Conservation (phyloP, 2,888 invertebrate species). For the Caenorhabditis sulstoni region DNA sequence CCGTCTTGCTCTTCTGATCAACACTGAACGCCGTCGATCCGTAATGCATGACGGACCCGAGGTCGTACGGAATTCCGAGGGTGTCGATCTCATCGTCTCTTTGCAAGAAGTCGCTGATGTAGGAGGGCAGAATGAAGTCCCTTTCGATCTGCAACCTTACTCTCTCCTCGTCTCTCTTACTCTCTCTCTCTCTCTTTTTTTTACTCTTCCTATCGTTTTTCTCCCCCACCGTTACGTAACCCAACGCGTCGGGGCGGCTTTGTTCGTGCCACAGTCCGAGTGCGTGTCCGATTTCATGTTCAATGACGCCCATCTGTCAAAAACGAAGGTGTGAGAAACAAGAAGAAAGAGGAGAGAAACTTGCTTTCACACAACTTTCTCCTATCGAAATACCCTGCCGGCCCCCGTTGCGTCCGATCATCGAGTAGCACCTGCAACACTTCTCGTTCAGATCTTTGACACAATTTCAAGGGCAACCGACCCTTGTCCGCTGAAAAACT, state of each 20-base stretch:
- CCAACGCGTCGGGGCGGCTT: slow-evolving; percentile 76
- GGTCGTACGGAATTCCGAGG: slow-evolving; percentile 78
- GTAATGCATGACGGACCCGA: slow-evolving; percentile 79
- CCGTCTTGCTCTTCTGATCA: slow-evolving; percentile 76
- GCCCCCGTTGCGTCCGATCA: slow-evolving; percentile 80
- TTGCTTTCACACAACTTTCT: slow-evolving; percentile 77
- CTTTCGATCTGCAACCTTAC: slow-evolving; percentile 61
- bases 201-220: too few relatives aligned
- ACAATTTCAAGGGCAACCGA: slow-evolving; percentile 37
- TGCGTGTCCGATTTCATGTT: slow-evolving; percentile 79
- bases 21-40: slow-evolving; percentile 79
- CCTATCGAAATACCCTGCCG: slow-evolving; percentile 80
- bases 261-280: slow-evolving; percentile 80
- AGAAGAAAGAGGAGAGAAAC: slow-evolving; percentile 7
- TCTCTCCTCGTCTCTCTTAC: background rate
- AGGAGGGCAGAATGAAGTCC: slow-evolving; percentile 75
- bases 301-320: slow-evolving; percentile 77
- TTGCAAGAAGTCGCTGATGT: slow-evolving; percentile 77
- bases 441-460: too few relatives aligned
- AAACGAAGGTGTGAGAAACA: background rate
- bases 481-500: slow-evolving; percentile 80
- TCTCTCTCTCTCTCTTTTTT: background rate
- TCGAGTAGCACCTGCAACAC: slow-evolving; percentile 78
- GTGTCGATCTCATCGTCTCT: slow-evolving; percentile 65
- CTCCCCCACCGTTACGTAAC: slow-evolving; percentile 61